phyloP scores from a whole-genome alignment of 2,888 invertebrate species.

The Scelioninae gen. 1 region DNA sequence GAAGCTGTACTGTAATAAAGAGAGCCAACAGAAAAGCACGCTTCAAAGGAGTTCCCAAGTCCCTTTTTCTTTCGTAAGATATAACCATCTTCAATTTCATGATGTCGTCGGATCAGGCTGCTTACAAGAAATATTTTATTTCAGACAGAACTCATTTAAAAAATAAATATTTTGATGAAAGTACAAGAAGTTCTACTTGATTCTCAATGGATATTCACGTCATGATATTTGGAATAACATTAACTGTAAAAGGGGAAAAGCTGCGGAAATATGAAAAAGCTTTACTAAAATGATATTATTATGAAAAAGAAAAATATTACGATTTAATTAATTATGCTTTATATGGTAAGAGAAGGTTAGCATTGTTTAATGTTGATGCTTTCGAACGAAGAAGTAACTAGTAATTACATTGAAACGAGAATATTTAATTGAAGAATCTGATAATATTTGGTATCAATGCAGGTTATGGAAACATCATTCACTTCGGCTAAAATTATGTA shows the following conservation, averaged over 20 bases:
- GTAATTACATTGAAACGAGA: no score
- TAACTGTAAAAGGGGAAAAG: slow-evolving; percentile 1
- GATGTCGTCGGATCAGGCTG: slow-evolving; percentile 65
- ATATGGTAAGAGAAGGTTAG: no score
- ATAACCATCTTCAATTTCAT: slow-evolving; percentile 65
- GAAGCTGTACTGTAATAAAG: slow-evolving; percentile 58
- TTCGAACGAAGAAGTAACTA: no score
- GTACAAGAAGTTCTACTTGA: slow-evolving; percentile 14
- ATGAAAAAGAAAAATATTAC: no score
- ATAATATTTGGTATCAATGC: no score
- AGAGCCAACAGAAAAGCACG: slow-evolving; percentile 61
- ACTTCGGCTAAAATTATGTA: no score
- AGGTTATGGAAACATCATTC: no score
- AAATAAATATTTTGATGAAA: slow-evolving; percentile 66
- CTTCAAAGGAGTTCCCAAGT: slow-evolving; percentile 64
- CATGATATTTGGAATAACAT: slow-evolving; percentile 7
- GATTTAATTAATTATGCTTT: no score
- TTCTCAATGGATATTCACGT: slow-evolving; percentile 37
- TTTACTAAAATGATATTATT: no score
- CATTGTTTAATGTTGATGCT: no score
- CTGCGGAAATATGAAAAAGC: no score
- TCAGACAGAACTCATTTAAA: slow-evolving; percentile 60
- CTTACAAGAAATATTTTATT: slow-evolving; percentile 66
- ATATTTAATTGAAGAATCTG: no score
- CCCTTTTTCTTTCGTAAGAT: slow-evolving; percentile 53